These are phyloP conservation scores for Drosophila trapezifrons DNA, from an alignment of 1,140 invertebrate species.

Conservation along the genomic window DNA sequence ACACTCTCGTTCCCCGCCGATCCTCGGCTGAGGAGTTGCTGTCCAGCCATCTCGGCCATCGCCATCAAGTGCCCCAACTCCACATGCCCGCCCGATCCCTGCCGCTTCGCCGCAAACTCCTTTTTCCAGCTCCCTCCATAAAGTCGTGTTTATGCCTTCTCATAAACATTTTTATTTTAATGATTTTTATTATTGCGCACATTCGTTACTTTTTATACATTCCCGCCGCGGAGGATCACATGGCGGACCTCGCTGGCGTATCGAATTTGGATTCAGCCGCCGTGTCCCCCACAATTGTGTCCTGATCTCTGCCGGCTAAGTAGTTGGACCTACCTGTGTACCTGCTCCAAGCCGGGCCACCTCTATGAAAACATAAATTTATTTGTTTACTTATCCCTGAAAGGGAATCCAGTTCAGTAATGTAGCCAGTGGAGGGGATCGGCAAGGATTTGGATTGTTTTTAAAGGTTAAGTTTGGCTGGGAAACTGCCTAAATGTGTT, in stretches of 20 bases:
- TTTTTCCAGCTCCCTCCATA: slow-evolving; percentile 34
- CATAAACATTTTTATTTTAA: slow-evolving; percentile 83
- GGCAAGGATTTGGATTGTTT: not conserved
- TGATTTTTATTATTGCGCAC: slow-evolving; percentile 83
- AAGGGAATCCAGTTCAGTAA: not conserved
- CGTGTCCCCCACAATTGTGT: slow-evolving; percentile 48
- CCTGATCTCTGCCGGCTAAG: slow-evolving; percentile 47
- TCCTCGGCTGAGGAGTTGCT: slow-evolving; percentile 17
- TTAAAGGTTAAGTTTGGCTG: no score
- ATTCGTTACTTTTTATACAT: slow-evolving; percentile 82
- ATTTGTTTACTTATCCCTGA: slow-evolving; percentile 42
- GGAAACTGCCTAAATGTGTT: no score
- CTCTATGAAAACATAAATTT: slow-evolving; percentile 35
- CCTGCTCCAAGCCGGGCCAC: not conserved
- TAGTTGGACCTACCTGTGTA: slow-evolving; percentile 33
- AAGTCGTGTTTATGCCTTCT: slow-evolving; percentile 81
- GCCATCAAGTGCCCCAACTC: slow-evolving; percentile 68
- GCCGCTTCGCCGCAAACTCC: slow-evolving; percentile 8
- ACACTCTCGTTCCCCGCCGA: slow-evolving; percentile 35
- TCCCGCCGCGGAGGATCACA: slow-evolving; percentile 53
- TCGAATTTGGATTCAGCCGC: slow-evolving; percentile 42
- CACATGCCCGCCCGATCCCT: not conserved
- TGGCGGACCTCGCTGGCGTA: slow-evolving; percentile 15
- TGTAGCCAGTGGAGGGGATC: no score
- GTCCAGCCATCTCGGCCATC: slow-evolving; percentile 25